Evolutionary conservation across 2,797 vertebrate species (phyloP).

Genomic region (Lophius americanus): DNA sequence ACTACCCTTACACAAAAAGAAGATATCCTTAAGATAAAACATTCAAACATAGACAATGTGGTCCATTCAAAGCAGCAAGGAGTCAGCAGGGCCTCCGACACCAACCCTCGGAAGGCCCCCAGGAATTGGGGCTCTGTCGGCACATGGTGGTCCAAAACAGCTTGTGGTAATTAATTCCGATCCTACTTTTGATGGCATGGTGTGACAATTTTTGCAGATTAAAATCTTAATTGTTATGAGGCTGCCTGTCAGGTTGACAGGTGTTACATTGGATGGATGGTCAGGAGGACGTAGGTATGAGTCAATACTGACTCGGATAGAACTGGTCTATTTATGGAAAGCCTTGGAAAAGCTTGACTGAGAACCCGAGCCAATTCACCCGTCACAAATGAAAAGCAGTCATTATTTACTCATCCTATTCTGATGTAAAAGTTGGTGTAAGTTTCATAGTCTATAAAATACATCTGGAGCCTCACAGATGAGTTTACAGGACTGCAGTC

Average conservation of each 20-base stretch:
- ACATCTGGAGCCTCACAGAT: too few species aligned
- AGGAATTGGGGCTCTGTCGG: constrained; percentile 4
- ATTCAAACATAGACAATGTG: background rate
- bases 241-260: constrained; percentile 13
- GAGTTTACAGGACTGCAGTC: too few species aligned
- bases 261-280: background rate
- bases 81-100: too few species aligned
- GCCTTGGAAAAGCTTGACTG: too few species aligned
- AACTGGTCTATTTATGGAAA: too few species aligned
- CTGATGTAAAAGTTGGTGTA: too few species aligned
- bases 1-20: too few species aligned
- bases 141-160: constrained; percentile 6
- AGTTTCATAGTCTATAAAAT: too few species aligned
- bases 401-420: too few species aligned
- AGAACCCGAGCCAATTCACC: too few species aligned
- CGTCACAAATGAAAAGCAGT: too few species aligned
- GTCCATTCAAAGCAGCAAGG: background rate
- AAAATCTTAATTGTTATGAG: background rate
- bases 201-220: constrained; percentile 23
- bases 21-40: background rate
- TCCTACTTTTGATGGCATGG: constrained; percentile 7
- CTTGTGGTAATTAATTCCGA: constrained; percentile 24
- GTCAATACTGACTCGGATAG: background rate
- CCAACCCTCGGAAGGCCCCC: too few species aligned
- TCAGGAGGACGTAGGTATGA: background rate